Evolutionary conservation across 2,113 vertebrate species (phyloP), one percentile per base, ranked within the genome.

Genomic region (Ginglymostoma cirratum): DNA sequence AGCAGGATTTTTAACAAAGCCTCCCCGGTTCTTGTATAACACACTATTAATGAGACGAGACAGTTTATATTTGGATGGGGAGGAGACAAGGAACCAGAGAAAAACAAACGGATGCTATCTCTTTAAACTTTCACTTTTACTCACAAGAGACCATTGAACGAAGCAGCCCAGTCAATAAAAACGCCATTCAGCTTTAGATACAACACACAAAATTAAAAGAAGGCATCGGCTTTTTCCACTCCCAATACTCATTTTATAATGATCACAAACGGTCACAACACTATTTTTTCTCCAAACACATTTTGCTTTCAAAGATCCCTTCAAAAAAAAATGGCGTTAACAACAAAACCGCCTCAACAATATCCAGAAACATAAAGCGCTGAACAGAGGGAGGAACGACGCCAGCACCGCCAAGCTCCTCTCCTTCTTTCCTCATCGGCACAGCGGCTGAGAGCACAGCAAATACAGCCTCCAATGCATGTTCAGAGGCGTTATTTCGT

Each of bases 311-410:
- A 21, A 87, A 86, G 34, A 90, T 92, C 55, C 34, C 55, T 92
- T 90, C 52, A 66, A 90, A 93, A 67, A 93, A 93, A 87, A 61
- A 61, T 61, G 89, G 89, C 89, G 89, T 93, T n/a, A 67, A 93
- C 89, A 93, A 93, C 61, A 65, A 93, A 93, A 34, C 89, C 89
- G 55, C 89, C 61, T 66, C 61, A n/a, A 93, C 89, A 66, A 93
- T 38, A 23, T 93, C 34, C 89, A 93, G 19, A 61, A 93, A 66
- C 61, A 38, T 12, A 61, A 67, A 67, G 34, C 89, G 17, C 61
- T 8, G 38, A 38, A 42, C 15, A 19, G 0, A 61, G 80, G 38
- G 38, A 66, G 61, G 17, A 10, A 61, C 30, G 19, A 6, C 17
- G 38, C 30, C 5, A 12, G 27, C 27, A 48, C 6, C 83, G 38